A percentile compares a stretch with the other conserved stretches of the same genome.
Conservation (phyloP, 2,888 invertebrate species). For the Metellina segmentata region DNA sequence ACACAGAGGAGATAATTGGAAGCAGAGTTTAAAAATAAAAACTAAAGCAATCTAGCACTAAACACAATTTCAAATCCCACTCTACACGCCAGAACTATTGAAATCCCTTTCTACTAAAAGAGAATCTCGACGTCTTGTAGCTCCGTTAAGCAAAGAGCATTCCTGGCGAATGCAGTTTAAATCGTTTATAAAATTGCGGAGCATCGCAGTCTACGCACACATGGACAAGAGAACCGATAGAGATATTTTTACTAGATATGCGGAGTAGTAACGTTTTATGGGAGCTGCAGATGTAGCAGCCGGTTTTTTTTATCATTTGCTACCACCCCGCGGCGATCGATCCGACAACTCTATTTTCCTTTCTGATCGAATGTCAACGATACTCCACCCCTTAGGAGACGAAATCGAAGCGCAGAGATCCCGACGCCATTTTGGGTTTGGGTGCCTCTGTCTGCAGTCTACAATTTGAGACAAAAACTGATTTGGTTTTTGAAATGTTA, state of each 20-base stretch:
- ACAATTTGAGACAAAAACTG: no score
- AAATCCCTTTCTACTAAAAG: no score
- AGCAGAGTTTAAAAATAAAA: no score
- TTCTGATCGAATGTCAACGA: conserved; percentile 76
- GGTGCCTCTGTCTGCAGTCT: background rate
- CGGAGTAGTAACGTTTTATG: conserved; percentile 65
- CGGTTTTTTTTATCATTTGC: conserved; percentile 39
- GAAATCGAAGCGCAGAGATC: conserved; percentile 28
- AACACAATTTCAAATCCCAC: no score
- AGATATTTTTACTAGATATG: conserved; percentile 8
- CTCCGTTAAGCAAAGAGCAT: background rate
- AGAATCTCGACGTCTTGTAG: background rate
- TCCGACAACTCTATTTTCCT: conserved; percentile 72
- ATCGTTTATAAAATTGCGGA: conserved; percentile 41
- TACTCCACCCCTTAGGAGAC: conserved; percentile 63
- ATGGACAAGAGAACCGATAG: background rate
- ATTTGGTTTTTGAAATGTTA: no score
- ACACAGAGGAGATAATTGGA: no score
- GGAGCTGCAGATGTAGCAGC: conserved; percentile 58
- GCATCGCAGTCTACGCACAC: background rate
- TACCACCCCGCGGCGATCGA: conserved; percentile 48
- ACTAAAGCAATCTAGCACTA: no score
- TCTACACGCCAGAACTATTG: no score
- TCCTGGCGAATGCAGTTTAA: conserved; percentile 31
- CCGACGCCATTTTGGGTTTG: conserved; percentile 62